Base-by-base conservation (phyloP, 2,113 vertebrate genomes). In the Cichladusa arquata region DNA sequence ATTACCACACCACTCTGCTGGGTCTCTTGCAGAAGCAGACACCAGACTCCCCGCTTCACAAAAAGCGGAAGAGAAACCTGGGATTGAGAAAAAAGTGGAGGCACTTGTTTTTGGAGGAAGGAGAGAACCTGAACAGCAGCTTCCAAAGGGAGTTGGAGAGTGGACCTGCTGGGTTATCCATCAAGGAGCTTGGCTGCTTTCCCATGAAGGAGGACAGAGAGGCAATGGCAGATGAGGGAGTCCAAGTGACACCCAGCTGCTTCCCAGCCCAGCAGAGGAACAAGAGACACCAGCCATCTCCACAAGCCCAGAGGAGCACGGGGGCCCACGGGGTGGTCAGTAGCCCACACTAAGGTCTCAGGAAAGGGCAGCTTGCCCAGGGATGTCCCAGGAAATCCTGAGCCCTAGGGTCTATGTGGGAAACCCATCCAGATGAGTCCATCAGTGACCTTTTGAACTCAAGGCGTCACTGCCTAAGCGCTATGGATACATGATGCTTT, bases 51-150 rank as follows among this genome's bases (percentile, higher is more conserved):
- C 19, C 9, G 5, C 7, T 47, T n/a, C 0, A 0, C 6, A 73
- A 42, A 67, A 65, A 4, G 11, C 4, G 0, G 0, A 90, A 62
- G 16, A 47, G 19, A 56, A 86, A 65, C 6, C 2, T 0, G 3
- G 20, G 33, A 34, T 42, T 8, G 9, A 51, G 67, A 50, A 81
- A 22, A 36, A 11, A 1, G 2, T 5, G 8, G 23, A 67, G 13
- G 12, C 0, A 1, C 20, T 62, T 40, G 3, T 60, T 53, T 90
- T 20, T 1, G 2, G 62, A 80, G 19, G 29, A 88, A 64, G 23
- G 1, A 3, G 24, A 81, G 20, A 42, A 61, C 17, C 31, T 36
- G 14, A 90, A 85, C 5, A 53, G 19, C 38, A 40, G 26, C 0
- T 3, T 20, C 25, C 29, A 13, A 3, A 3, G 4, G 2, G 1